Evolutionary conservation across 2,888 invertebrate species (phyloP).

Genomic region (Zygaena filipendulae): DNA sequence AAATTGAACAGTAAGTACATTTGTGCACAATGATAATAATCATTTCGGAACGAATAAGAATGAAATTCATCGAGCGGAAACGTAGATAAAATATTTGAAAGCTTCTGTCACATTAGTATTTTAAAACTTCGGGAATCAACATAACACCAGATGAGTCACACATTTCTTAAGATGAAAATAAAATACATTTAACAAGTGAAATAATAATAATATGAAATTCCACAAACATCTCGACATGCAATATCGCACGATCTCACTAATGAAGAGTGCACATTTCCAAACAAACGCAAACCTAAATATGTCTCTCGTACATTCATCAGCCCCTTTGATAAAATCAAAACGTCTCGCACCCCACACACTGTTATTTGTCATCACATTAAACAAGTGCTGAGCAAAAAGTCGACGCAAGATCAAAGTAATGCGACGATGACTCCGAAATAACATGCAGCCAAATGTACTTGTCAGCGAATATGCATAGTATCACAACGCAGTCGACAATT

Average conservation of each 20-base stretch:
- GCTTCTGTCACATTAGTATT: no score
- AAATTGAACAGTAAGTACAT: no score
- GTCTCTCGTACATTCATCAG: constrained; percentile 33
- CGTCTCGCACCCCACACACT: constrained; percentile 46
- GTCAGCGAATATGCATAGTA: constrained; percentile 25
- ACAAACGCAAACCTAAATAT: constrained; percentile 37
- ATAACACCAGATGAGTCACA: no score
- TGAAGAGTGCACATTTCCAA: constrained; percentile 53
- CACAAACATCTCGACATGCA: constrained; percentile 25
- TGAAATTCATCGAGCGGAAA: no score
- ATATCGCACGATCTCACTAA: constrained; percentile 49
- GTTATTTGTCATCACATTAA: constrained; percentile 66
- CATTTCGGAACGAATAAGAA: no score
- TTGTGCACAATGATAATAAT: no score
- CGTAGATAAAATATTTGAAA: no score
- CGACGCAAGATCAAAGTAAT: constrained; percentile 56
- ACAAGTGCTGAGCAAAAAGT: constrained; percentile 58
- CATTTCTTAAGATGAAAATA: no score
- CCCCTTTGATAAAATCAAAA: constrained; percentile 55
- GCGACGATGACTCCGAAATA: constrained; percentile 49
- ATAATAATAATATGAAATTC: no score
- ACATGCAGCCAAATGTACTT: constrained; percentile 38
- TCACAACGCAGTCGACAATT: no score
- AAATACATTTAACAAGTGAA: no score
- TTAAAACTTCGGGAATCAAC: no score